Percentiles rank a stretch among this genome's conserved stretches.
Evolutionary conservation across 2,888 invertebrate genomes (phyloP).

Genomic region (Caenorhabditis sp.): DNA sequence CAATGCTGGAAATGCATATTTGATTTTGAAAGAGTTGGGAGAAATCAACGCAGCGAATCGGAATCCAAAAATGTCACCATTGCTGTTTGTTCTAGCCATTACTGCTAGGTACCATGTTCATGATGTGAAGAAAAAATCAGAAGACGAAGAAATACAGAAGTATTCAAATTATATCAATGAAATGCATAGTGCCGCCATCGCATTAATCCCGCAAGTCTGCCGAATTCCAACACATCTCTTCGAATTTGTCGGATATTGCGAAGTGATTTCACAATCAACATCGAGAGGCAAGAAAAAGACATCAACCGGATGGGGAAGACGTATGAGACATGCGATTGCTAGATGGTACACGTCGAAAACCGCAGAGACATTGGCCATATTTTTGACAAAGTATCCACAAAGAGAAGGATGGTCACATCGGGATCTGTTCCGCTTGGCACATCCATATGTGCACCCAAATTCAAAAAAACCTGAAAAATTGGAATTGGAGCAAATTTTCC

Average conservation of each 20-base stretch:
- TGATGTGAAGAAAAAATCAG: conserved; percentile 54
- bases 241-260: conserved; percentile 77
- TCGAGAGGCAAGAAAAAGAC: conserved; percentile 13
- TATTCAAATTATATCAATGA: conserved; percentile 47
- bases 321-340: conserved; percentile 77
- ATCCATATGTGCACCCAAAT: conserved; percentile 45
- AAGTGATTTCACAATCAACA: conserved; percentile 72
- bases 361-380: conserved; percentile 77
- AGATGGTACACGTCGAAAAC: conserved; percentile 77
- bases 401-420: conserved; percentile 80
- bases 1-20: conserved; percentile 65
- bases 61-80: conserved; percentile 72
- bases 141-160: conserved; percentile 1
- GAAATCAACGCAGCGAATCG: conserved; percentile 71
- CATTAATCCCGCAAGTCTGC: conserved; percentile 74
- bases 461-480: conserved; percentile 15
- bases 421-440: conserved; percentile 76
- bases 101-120: conserved; percentile 74
- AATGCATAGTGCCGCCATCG: conserved; percentile 51
- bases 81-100: conserved; percentile 78
- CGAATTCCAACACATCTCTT: conserved; percentile 78
- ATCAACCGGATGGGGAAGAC: conserved; percentile 76
- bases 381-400: conserved; percentile 77
- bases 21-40: conserved; percentile 69
- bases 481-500: conserved; percentile 61